These are phyloP conservation scores for Chydorus sphaericus DNA, from an alignment of 2,888 invertebrate genomes.

Conservation along the genomic window DNA sequence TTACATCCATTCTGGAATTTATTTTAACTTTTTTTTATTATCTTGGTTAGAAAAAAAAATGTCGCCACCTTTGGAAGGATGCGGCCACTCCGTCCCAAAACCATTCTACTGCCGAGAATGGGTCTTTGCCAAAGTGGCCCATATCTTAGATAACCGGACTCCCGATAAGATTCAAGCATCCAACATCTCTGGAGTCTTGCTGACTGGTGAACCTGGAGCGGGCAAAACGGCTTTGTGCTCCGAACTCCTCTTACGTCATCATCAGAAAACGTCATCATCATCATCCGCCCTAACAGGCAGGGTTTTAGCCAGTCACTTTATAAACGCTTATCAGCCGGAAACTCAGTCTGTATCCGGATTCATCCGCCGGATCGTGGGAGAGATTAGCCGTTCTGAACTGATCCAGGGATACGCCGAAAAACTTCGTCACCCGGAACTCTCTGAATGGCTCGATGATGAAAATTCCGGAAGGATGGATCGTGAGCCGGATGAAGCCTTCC, in stretches of 20 bases:
- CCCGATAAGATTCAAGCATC: slow-evolving; percentile 23
- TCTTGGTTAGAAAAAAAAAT: too few species aligned
- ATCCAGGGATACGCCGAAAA: slow-evolving; percentile 55
- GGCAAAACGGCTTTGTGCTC: slow-evolving; percentile 85
- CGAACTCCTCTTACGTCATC: slow-evolving; percentile 43
- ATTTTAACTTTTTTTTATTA: too few species aligned
- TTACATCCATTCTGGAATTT: too few species aligned
- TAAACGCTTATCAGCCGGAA: slow-evolving; percentile 67
- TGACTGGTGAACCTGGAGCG: slow-evolving; percentile 82
- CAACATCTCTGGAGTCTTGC: slow-evolving; percentile 70
- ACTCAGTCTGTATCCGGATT: slow-evolving; percentile 74
- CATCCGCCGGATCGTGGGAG: slow-evolving; percentile 66
- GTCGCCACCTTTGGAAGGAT: neutral
- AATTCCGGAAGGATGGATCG: slow-evolving; percentile 58
- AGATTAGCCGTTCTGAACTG: slow-evolving; percentile 43
- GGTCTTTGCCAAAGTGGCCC: slow-evolving; percentile 84
- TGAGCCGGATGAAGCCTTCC: slow-evolving; percentile 82
- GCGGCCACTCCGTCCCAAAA: too few species aligned
- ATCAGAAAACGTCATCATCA: slow-evolving; percentile 53
- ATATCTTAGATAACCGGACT: slow-evolving; percentile 77
- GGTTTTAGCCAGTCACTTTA: slow-evolving; percentile 71
- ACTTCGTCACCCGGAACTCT: slow-evolving; percentile 63
- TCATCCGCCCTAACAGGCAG: slow-evolving; percentile 50
- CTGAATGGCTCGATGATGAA: slow-evolving; percentile 58
- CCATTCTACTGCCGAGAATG: slow-evolving; percentile 84